phyloP scores from a whole-genome alignment of 23 tunicate genomes.

The Trididemnum clinides region DNA sequence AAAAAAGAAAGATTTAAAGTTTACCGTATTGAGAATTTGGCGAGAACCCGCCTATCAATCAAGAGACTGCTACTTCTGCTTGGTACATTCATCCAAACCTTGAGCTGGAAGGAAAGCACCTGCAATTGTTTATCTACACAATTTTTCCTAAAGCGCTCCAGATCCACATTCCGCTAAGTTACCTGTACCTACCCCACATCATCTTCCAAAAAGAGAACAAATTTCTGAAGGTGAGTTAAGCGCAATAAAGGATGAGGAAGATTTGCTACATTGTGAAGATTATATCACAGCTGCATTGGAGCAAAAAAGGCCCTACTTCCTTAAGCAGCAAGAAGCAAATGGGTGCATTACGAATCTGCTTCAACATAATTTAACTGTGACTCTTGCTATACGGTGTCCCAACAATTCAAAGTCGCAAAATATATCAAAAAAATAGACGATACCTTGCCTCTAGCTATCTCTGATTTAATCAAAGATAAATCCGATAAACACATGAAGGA shows the following conservation, averaged over 20 bases:
- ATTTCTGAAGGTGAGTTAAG: not conserved
- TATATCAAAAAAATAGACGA: no score
- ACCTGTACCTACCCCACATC: not conserved
- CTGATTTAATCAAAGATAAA: no score
- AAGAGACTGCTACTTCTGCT: conserved; percentile 23
- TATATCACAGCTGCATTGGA: no score
- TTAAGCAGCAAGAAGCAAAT: no score
- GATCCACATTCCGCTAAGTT: conserved; percentile 5
- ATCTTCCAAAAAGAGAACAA: not conserved
- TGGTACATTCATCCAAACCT: conserved; percentile 5
- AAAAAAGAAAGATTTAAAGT: not conserved
- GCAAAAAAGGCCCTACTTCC: no score
- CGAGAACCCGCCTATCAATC: conserved; percentile 9
- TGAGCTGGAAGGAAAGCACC: not conserved
- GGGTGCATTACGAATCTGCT: no score
- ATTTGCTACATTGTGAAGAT: no score
- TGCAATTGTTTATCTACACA: not conserved
- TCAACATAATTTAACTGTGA: no score
- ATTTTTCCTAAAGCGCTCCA: not conserved
- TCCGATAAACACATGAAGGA: no score
- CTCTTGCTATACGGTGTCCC: no score
- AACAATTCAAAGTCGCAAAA: no score
- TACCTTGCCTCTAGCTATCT: no score
- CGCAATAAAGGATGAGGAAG: not conserved
- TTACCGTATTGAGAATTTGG: not conserved